Base-by-base conservation (phyloP, 2,888 invertebrate species). In the Standfussiana lucernea region DNA sequence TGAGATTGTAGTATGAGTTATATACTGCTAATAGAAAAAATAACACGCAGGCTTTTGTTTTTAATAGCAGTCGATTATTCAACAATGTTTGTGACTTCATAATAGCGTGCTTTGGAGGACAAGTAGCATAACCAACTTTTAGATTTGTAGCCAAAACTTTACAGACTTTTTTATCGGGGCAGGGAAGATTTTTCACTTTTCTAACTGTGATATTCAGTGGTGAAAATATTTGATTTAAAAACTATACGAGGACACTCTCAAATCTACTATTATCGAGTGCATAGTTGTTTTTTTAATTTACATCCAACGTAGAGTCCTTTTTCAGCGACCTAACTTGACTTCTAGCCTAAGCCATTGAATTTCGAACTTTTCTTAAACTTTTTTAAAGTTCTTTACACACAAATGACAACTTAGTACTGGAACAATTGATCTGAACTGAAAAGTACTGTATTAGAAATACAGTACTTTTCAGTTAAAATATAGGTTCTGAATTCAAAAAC, bases 11-110 rank as follows among this genome's bases (percentile, higher is more conserved):
- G 87, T 82, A 66, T 82, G 79, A 87, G 85, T 89, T 90, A 92
- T 91, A 91, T 92, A 93, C 90, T 92, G 93, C 89, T 92, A 92
- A 93, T 92, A 89, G 91, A 89, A 93, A 90, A 86, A 84, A 90
- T 82, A 87, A 88, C 86, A 82, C 82, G 86, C 82, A 80, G 59
- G 61, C 61, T 79, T 80, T 77, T 73, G 56, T 56, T 74, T 72
- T 81, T 84, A 79, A 75, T 75, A 81, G 61, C 56, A 62, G 68
- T 68, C 61, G 47, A 84, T 83, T 81, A 28, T 45, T 62, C 11
- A 61, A 72, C n/a, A 32, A 50, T 82, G 37, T 77, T 77, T 79
- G 24, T 62, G 37, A n/a, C 24, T 50, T 28, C 18, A 10, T 15
- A 21, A 32, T 32, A 32, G 4, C 15, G 24, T 40, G 1, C 0